Evolutionary conservation across 2,113 vertebrate species (phyloP), one percentile per base, ranked within the genome.

Genomic region (Cisticola juncidis): DNA sequence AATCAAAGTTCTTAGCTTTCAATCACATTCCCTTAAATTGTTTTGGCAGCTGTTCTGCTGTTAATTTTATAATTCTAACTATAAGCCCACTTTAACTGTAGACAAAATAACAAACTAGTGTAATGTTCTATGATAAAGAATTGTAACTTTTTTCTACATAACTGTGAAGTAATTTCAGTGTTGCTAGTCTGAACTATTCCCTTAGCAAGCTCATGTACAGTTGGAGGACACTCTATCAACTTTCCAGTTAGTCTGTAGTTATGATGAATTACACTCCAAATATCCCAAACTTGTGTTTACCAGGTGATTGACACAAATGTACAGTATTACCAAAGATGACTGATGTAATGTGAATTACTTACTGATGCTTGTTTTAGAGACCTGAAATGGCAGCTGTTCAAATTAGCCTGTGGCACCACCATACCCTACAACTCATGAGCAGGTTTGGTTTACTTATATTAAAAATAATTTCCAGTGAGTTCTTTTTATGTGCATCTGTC

Each of bases 241-340:
- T 82, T 45, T 31, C 62, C 33, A 6, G 36, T 35, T 53, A 47
- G 38, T 65, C 56, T 91, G 76, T 81, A 38, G 40, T 35, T 79
- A 42, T 3, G 13, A 76, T 50, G 35, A 86, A 68, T 91, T 80
- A 35, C 56, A 26, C 24, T 48, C 24, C 71, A 38, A 86, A 54
- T 73, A 66, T 51, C 33, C 62, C 48, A 65, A 56, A 31, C 13
- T 69, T 20, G 18, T 33, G 42, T 83, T 96, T 86, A 88, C 83
- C 56, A 28, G 38, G 56, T 53, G 56, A 69, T 38, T 64, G 81
- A 70, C 48, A 90, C 56, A 74, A 60, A 91, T 53, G 51, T 82
- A 74, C 57, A 50, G 26, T 83, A 17, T 36, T 89, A 91, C 82
- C 88, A 86, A 95, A 95, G 94, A 93, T 71, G 74, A 69, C 54